Evolutionary conservation across 2,888 invertebrate genomes (phyloP).

Genomic region (Nephrotoma appendiculata): DNA sequence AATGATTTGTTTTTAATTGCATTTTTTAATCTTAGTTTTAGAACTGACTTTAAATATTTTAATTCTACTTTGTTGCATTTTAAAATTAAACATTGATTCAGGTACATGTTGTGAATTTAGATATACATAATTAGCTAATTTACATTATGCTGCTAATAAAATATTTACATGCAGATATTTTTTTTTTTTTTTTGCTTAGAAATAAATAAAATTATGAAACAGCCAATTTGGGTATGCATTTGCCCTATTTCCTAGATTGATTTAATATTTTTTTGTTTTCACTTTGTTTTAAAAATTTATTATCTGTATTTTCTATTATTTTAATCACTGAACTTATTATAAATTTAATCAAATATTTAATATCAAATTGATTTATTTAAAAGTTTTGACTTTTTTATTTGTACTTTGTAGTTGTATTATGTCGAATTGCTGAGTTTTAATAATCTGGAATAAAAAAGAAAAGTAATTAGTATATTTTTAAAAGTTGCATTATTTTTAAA

Average conservation of each 20-base stretch:
- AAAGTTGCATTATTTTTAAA: no score
- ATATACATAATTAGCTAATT: neutral
- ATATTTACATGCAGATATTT: neutral
- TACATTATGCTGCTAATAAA: neutral
- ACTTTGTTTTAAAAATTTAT: neutral
- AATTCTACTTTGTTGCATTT: neutral
- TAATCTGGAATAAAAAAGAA: neutral
- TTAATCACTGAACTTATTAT: neutral
- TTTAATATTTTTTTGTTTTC: neutral
- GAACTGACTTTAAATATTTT: neutral
- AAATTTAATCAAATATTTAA: neutral
- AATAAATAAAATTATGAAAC: neutral
- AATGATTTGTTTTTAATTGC: neutral
- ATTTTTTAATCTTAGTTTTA: neutral
- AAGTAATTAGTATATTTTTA: neutral
- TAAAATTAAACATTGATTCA: neutral
- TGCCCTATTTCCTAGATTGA: neutral
- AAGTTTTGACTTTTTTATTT: neutral
- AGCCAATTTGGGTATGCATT: neutral
- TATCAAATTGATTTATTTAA: neutral
- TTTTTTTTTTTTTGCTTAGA: no score
- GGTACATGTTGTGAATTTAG: neutral
- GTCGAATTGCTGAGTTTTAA: neutral
- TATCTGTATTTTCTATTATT: neutral
- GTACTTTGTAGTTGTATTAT: neutral